These are phyloP conservation scores for Oligia strigilis DNA, from an alignment of 2,888 invertebrate genomes.

Conservation along the genomic window DNA sequence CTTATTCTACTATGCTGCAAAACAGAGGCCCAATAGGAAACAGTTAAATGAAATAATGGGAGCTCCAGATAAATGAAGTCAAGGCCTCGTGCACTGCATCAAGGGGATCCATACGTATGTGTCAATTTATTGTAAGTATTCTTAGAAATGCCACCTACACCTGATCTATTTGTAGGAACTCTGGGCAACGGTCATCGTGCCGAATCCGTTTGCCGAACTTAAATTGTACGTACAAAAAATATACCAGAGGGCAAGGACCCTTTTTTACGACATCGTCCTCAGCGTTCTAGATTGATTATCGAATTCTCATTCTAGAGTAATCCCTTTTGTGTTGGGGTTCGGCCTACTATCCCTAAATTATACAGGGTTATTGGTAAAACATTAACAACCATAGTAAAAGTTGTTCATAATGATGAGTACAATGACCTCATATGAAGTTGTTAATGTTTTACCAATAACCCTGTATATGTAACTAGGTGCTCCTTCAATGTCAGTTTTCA, in stretches of 20 bases:
- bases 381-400: too few relatives aligned
- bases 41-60: conserved; percentile 65
- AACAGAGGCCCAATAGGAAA: conserved; percentile 61
- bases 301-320: conserved; percentile 5
- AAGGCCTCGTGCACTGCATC: conserved; percentile 66
- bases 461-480: neutral
- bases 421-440: too few relatives aligned
- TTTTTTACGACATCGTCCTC: conserved; percentile 31
- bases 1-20: conserved; percentile 30
- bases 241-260: conserved; percentile 44
- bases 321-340: conserved; percentile 13
- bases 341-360: neutral
- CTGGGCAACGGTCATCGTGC: conserved; percentile 84
- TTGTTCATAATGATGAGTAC: too few relatives aligned
- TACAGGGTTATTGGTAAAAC: too few relatives aligned
- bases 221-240: conserved; percentile 52
- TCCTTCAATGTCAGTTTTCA: conserved; percentile 10
- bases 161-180: conserved; percentile 82
- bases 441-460: too few relatives aligned
- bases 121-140: conserved; percentile 79
- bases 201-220: conserved; percentile 68
- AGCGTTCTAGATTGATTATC: conserved; percentile 35
- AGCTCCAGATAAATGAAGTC: conserved; percentile 65
- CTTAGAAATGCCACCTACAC: conserved; percentile 85
- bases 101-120: conserved; percentile 63